Percentiles rank a stretch among this genome's conserved stretches.
phyloP scores from a whole-genome alignment of 1,140 invertebrate genomes.

The Akabosia matsudoensis region DNA sequence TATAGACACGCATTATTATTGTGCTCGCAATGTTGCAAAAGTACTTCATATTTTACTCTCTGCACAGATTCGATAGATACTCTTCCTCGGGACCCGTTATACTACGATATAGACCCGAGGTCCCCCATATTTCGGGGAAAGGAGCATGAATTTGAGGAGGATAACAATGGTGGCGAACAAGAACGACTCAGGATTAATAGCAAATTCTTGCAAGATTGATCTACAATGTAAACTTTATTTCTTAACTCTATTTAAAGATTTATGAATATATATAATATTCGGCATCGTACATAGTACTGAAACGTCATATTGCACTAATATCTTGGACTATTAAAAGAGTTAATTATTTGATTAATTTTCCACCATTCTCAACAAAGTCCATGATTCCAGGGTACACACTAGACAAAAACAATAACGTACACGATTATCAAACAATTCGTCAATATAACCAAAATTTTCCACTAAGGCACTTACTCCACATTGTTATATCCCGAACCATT shows the following conservation, averaged over 20 bases:
- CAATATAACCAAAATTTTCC: no score
- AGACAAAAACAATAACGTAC: not conserved
- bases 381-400: slow-evolving; percentile 16
- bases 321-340: no score
- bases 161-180: not conserved
- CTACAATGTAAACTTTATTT: no score
- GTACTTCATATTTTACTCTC: no score
- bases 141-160: not conserved
- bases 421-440: no score
- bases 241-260: no score
- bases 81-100: slow-evolving; percentile 17
- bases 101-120: not conserved
- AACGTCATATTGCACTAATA: no score
- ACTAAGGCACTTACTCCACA: slow-evolving; percentile 17
- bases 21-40: no score
- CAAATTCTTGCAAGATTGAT: not conserved
- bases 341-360: not conserved
- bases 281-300: no score
- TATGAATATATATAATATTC: no score
- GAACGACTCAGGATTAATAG: not conserved
- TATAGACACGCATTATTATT: no score
- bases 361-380: slow-evolving; percentile 6
- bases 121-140: not conserved
- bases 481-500: slow-evolving; percentile 23
- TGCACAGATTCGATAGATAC: no score